Base-by-base conservation (phyloP, 2,797 vertebrate species). In the Tokudaia muenninki region DNA sequence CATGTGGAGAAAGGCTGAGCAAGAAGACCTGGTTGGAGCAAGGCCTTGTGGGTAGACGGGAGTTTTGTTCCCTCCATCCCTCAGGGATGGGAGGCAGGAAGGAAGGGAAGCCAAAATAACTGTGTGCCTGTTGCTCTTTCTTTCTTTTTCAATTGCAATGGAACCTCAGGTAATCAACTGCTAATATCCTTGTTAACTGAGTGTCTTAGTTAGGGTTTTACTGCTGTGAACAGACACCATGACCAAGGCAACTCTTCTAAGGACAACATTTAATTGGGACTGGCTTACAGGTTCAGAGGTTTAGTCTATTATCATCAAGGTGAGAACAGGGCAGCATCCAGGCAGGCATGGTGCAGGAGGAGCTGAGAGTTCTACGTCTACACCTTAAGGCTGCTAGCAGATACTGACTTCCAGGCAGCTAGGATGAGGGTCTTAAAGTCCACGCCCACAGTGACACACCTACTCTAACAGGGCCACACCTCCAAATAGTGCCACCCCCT, bases 121-220 rank as follows among this genome's bases (percentile, higher is more conserved):
- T 95, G 97, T 72, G 95, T 0, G 37, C 95, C 98, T 96, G 95
- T 47, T n/a, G 65, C 47, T 84, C 91, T 97, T 98, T 84, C 91
- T 97, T 98, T 84, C 93, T 97, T 98, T 98, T 98, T 98, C 98
- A 98, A 98, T 98, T 98, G 98, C 95, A 97, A 82, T 94, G 98
- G 96, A 97, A 98, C 97, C 96, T 96, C 97, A 96, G 97, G 92
- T 98, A 98, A 98, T 98, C 96, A 98, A 98, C 97, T 97, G 97
- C 98, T 98, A 98, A 98, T 98, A 98, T 98, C 97, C 97, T 97
- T 98, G 98, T 98, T 98, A 97, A 98, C 98, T 98, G 63, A 65
- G 63, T 65, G 63, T 65, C 63, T 65, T 65, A 26, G 61, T 63
- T 63, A 67, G 29, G 63, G 29, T 34, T 67, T 11, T 67, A 31